These are phyloP conservation scores for Siphlonurus alternatus DNA, from an alignment of 2,888 invertebrate species.

Conservation along the genomic window DNA sequence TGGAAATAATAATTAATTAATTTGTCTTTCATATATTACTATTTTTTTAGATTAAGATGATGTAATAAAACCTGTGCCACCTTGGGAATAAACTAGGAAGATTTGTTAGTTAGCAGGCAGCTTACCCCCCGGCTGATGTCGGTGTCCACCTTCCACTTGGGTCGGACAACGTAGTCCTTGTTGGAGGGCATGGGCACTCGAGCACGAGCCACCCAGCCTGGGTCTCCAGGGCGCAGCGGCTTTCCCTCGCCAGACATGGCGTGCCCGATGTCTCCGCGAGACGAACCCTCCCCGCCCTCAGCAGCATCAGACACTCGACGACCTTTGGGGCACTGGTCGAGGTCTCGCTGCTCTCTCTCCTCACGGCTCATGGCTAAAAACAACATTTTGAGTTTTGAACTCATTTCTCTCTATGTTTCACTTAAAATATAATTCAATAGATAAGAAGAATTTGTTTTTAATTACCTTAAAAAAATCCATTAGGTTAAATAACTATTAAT, in stretches of 20 bases:
- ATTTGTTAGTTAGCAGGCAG: no score
- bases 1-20: constrained; percentile 16
- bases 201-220: constrained; percentile 88
- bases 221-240: constrained; percentile 77
- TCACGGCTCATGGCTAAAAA: constrained; percentile 65
- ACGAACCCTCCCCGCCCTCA: constrained; percentile 20
- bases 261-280: constrained; percentile 40
- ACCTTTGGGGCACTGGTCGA: constrained; percentile 59
- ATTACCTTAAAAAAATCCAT: neutral
- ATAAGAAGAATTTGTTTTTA: neutral
- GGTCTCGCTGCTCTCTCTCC: constrained; percentile 83
- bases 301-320: constrained; percentile 21
- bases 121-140: constrained; percentile 72
- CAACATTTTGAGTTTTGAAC: no score
- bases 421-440: neutral
- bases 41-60: no score
- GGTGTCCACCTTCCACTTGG: constrained; percentile 76
- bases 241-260: constrained; percentile 43
- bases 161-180: constrained; percentile 91
- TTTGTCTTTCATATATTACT: neutral
- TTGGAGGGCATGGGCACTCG: constrained; percentile 88
- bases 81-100: no score
- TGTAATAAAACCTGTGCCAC: no score
- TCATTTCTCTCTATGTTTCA: no score
- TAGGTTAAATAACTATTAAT: neutral